Evolutionary conservation across 2,888 invertebrate species (phyloP), one percentile per base, ranked within the genome.

Genomic region (Rhagonycha lutea): DNA sequence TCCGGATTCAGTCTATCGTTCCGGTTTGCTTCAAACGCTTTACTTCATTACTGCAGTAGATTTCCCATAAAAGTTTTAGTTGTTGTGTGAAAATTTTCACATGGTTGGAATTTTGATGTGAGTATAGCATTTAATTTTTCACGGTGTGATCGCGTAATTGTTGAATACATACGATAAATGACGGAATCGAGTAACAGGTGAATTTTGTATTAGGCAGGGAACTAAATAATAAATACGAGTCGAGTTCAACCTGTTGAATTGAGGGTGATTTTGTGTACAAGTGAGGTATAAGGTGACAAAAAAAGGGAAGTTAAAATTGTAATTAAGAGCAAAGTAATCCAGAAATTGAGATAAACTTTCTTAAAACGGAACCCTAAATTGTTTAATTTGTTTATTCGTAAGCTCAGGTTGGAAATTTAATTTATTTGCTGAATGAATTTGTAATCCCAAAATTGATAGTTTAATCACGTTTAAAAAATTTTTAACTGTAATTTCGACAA

Each of bases 201-300:
- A 80, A 80, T 79, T 76, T 78, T 75, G 76, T 75, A 80, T 79
- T 80, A 79, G 74, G 75, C 70, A 72, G 75, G 80, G 80, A 79
- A 78, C 81, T 83, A 84, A 84, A 84, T 85, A 84, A 85, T 84
- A 85, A 84, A 85, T 83, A 81, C 80, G 75, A 70, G 74, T 80
- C 75, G 81, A 80, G 70, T 75, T 79, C 84, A 85, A 86, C 86
- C 86, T 86, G 86, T 86, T 86, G 86, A 86, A 82, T 84, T 82
- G 80, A 76, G 75, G 79, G 81, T 47, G 82, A 76, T 78, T 79
- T 71, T 69, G 70, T 63, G 23, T 60, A 61, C 24, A 72, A 14
- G 73, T 67, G 70, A 72, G 65, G 65, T 73, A 73, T 61, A 80
- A 81, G 80, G 81, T 80, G 80, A 68, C 73, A 70, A 11, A 68